Percentiles rank a stretch among this genome's conserved stretches.
phyloP scores from a whole-genome alignment of 1,140 invertebrate species.

The Helicoverpa armigera region DNA sequence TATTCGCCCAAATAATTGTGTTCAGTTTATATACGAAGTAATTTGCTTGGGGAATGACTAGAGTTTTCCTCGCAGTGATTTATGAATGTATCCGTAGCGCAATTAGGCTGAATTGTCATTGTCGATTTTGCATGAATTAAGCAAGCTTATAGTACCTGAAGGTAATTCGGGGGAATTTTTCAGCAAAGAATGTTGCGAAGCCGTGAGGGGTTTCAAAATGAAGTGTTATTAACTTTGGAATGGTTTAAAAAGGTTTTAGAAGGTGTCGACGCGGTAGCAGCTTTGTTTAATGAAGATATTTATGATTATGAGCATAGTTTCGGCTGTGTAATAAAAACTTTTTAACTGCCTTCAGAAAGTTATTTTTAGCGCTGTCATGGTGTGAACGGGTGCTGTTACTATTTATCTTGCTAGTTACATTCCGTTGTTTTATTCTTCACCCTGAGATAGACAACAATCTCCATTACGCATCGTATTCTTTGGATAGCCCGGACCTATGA shows the following conservation, averaged over 20 bases:
- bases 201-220: conserved; percentile 27
- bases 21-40: conserved; percentile 38
- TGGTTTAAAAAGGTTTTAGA: conserved; percentile 38
- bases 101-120: conserved; percentile 45
- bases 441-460: too few species aligned
- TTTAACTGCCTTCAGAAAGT: conserved; percentile 20
- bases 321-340: conserved; percentile 17
- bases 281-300: conserved; percentile 42
- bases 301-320: conserved; percentile 36
- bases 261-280: conserved; percentile 19
- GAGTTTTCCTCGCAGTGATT: conserved; percentile 42
- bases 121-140: conserved; percentile 44
- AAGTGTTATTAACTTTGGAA: conserved; percentile 37
- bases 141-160: conserved; percentile 22
- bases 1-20: conserved; percentile 35
- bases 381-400: not conserved
- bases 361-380: conserved; percentile 31
- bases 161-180: conserved; percentile 40
- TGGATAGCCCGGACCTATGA: too few species aligned
- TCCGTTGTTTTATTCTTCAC: not conserved
- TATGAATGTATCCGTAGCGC: conserved; percentile 39
- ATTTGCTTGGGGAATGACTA: conserved; percentile 42
- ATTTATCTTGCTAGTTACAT: not conserved
- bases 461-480: too few species aligned
- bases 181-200: conserved; percentile 32